These are phyloP conservation scores for Sogatella furcifera DNA, from an alignment of 1,140 invertebrate species.

Conservation along the genomic window DNA sequence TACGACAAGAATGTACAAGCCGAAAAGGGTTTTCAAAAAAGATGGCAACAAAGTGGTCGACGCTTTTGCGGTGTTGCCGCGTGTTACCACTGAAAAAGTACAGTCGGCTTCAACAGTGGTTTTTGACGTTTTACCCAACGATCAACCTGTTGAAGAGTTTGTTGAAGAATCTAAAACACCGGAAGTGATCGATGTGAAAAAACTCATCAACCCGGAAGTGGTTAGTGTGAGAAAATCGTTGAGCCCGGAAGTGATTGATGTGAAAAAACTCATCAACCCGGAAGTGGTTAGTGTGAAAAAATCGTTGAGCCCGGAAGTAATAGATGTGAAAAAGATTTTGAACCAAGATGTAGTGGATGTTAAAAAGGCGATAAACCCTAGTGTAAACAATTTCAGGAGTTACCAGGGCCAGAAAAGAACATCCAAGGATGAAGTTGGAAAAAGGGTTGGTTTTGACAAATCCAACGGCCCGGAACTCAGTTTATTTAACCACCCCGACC, in stretches of 20 bases:
- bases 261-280: background rate
- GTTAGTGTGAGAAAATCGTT: conserved; percentile 1
- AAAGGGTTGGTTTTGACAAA: background rate
- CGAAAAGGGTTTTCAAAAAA: conserved; percentile 17
- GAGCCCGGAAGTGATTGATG: conserved; percentile 9
- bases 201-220: background rate
- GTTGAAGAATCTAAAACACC: too few relatives aligned
- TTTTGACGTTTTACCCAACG: background rate
- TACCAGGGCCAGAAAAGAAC: conserved; percentile 9
- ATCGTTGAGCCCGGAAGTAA: conserved; percentile 14
- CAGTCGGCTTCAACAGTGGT: background rate
- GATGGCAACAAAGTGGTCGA: conserved; percentile 10
- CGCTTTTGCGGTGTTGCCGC: conserved; percentile 12
- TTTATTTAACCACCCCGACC: conserved; percentile 6
- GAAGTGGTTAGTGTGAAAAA: background rate
- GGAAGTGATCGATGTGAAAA: background rate
- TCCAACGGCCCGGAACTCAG: background rate
- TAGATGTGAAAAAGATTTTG: background rate
- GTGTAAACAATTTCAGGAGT: too few relatives aligned
- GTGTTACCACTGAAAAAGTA: background rate
- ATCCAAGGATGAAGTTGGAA: background rate
- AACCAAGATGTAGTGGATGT: conserved; percentile 7
- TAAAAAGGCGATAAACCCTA: background rate
- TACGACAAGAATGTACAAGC: conserved; percentile 20
- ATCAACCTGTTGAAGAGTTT: background rate